These are phyloP conservation scores for Sphinx pinastri DNA, from an alignment of 2,888 invertebrate genomes.

Conservation along the genomic window DNA sequence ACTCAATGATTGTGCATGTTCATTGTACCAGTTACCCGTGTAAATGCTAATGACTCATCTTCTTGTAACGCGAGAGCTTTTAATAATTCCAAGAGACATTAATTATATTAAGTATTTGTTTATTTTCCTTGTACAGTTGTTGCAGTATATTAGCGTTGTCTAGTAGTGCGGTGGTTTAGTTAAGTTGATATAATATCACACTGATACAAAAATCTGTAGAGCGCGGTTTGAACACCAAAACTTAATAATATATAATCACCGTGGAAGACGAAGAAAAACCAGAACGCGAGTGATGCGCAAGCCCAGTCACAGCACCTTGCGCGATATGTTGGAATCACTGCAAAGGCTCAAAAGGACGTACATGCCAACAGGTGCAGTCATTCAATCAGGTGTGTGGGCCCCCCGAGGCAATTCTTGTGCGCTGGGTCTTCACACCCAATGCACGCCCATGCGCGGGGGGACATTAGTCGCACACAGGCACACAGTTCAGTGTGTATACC, in stretches of 20 bases:
- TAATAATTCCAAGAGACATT: conserved; percentile 11
- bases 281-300: not conserved
- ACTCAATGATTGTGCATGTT: not conserved
- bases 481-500: too few species aligned
- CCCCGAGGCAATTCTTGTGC: too few species aligned
- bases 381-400: not conserved
- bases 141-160: not conserved
- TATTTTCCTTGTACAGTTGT: conserved; percentile 15
- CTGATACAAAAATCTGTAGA: not conserved
- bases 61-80: not conserved
- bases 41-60: conserved; percentile 1
- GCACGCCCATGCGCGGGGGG: too few species aligned
- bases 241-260: too few species aligned
- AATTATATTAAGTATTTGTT: not conserved
- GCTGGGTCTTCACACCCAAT: too few species aligned
- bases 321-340: not conserved
- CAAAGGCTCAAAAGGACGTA: not conserved
- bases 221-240: too few species aligned
- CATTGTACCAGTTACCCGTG: not conserved
- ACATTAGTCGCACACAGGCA: too few species aligned
- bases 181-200: too few species aligned
- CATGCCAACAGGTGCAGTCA: not conserved
- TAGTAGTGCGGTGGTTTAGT: not conserved
- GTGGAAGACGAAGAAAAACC: too few species aligned
- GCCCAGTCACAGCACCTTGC: not conserved